Evolutionary conservation across 2,113 vertebrate genomes (phyloP).

Genomic region (Glaucidium brasilianum): DNA sequence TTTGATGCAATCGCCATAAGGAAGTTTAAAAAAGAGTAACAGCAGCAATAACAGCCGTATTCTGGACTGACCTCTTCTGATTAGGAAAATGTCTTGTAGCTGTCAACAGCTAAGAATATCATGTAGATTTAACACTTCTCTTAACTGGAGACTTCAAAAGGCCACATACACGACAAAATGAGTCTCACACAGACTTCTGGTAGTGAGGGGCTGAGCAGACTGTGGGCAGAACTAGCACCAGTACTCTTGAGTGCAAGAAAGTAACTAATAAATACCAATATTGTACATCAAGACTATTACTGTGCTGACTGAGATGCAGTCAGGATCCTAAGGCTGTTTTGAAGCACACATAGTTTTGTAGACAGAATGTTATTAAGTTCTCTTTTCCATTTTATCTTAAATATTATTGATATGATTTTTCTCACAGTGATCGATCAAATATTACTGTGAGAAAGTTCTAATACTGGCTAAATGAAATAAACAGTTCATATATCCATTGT

Average conservation of each 20-base stretch:
- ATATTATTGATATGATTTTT: not conserved
- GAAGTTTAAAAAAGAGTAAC: not conserved
- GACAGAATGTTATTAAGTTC: not conserved
- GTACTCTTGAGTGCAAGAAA: not conserved
- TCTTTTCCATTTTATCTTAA: not conserved
- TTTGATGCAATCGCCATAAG: not conserved
- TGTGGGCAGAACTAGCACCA: not conserved
- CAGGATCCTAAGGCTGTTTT: not conserved
- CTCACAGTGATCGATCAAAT: not conserved
- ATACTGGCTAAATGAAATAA: not conserved
- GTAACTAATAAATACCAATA: not conserved
- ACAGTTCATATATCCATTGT: not conserved
- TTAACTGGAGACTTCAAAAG: not conserved
- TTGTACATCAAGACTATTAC: not conserved
- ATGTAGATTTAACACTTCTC: not conserved
- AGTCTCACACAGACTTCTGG: not conserved
- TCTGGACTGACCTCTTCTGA: not conserved
- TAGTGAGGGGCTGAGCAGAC: not conserved
- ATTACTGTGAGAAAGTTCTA: not conserved
- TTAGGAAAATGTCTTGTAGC: not conserved
- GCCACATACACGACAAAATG: not conserved
- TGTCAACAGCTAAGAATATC: not conserved
- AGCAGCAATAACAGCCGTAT: not conserved
- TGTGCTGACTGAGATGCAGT: not conserved
- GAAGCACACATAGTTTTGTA: not conserved